Evolutionary conservation across 2,888 invertebrate species (phyloP).

Genomic region (Metalampra italica): DNA sequence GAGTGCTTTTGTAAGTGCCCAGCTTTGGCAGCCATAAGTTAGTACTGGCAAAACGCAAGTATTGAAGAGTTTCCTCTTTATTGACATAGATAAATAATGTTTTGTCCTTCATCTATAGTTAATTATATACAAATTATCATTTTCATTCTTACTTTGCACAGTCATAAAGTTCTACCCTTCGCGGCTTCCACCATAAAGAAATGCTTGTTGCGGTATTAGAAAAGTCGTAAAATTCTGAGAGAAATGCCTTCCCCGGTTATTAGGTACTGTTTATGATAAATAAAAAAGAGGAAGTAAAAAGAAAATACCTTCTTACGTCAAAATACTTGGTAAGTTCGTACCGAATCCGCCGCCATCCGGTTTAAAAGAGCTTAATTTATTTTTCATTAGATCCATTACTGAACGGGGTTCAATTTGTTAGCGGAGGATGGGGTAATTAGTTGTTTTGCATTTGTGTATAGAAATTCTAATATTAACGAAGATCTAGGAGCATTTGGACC

Average conservation of each 20-base stretch:
- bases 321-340: not conserved
- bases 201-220: slow-evolving; percentile 1
- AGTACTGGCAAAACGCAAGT: no score
- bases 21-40: no score
- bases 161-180: not conserved
- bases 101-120: no score
- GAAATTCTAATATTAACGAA: no score
- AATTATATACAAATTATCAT: slow-evolving; percentile 2
- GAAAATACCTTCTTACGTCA: not conserved
- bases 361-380: slow-evolving; percentile 7
- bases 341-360: not conserved
- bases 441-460: no score
- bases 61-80: no score
- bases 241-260: slow-evolving; percentile 3
- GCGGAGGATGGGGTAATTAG: no score
- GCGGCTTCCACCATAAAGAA: slow-evolving; percentile 2
- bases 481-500: no score
- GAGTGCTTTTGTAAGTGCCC: no score
- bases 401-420: not conserved
- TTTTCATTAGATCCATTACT: slow-evolving; percentile 8
- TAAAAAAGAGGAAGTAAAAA: not conserved
- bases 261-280: slow-evolving; percentile 3
- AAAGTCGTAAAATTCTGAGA: slow-evolving; percentile 6
- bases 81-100: no score
- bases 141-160: not conserved